phyloP scores from a whole-genome alignment of 1,140 invertebrate genomes.

The Drosophila orosa region DNA sequence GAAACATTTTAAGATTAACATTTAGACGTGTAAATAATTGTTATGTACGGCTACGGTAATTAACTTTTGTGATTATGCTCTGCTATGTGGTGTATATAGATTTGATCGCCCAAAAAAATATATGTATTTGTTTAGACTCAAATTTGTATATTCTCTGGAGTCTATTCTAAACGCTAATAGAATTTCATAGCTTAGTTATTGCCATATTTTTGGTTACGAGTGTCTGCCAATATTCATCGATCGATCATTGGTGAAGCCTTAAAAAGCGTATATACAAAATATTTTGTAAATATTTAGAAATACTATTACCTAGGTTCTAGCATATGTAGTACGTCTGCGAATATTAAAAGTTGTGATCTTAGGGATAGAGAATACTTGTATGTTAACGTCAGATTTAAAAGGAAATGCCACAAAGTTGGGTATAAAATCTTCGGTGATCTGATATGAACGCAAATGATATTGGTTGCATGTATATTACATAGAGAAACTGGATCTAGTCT shows the following conservation, averaged over 20 bases:
- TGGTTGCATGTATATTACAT: conserved; percentile 42
- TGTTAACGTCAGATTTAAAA: conserved; percentile 24
- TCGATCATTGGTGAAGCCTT: conserved; percentile 71
- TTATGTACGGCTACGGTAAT: conserved; percentile 51
- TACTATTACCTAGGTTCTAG: conserved; percentile 61
- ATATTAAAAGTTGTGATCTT: conserved; percentile 13
- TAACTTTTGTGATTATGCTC: conserved; percentile 55
- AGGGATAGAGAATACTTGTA: neutral
- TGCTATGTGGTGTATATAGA: conserved; percentile 51
- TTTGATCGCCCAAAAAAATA: conserved; percentile 73
- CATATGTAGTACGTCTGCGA: conserved; percentile 30
- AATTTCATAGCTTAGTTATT: conserved; percentile 77
- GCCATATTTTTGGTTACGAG: conserved; percentile 72
- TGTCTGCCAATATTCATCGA: conserved; percentile 46
- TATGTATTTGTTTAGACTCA: conserved; percentile 48
- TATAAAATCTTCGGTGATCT: conserved; percentile 55
- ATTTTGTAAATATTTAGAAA: conserved; percentile 82
- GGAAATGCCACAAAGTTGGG: conserved; percentile 31
- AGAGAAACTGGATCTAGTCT: conserved; percentile 51
- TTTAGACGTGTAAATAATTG: conserved; percentile 81
- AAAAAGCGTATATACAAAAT: conserved; percentile 82
- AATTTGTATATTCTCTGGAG: conserved; percentile 56
- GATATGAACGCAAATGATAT: conserved; percentile 81
- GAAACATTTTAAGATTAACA: conserved; percentile 70
- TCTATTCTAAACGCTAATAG: conserved; percentile 65